Evolutionary conservation across 2,888 invertebrate species (phyloP).

Genomic region (Sphaeridia pumilis): DNA sequence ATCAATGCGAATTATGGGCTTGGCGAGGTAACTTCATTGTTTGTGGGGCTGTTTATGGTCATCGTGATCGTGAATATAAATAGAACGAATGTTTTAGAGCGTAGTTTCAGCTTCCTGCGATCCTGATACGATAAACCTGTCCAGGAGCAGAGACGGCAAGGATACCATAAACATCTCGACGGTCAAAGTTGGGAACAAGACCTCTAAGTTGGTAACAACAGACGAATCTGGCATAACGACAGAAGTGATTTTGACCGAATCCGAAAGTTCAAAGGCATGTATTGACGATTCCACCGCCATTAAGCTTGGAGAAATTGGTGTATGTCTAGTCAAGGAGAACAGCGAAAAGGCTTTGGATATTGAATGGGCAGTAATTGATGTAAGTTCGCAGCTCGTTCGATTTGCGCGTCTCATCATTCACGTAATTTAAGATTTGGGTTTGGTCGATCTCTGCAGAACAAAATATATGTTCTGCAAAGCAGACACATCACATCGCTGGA

Average conservation of each 20-base stretch:
- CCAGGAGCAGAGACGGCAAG: constrained; percentile 43
- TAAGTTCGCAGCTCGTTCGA: constrained; percentile 38
- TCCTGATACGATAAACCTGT: constrained; percentile 58
- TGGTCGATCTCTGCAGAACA: constrained; percentile 11
- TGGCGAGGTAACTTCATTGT: constrained; percentile 54
- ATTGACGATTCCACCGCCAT: constrained; percentile 48
- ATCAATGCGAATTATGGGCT: constrained; percentile 71
- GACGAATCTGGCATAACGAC: constrained; percentile 42
- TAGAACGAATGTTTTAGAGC: constrained; percentile 47
- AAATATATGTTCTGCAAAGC: constrained; percentile 58
- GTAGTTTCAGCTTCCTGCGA: constrained; percentile 67
- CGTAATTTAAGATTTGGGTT: background rate
- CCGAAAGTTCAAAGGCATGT: constrained; percentile 44
- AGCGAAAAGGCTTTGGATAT: constrained; percentile 52
- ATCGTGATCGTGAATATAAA: background rate
- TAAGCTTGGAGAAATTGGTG: constrained; percentile 47
- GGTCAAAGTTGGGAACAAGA: constrained; percentile 42
- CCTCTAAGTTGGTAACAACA: constrained; percentile 44
- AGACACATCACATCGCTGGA: constrained; percentile 63
- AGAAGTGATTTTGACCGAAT: constrained; percentile 41
- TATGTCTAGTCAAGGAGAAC: constrained; percentile 48
- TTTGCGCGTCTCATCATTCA: too few relatives aligned
- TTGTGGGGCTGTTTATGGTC: background rate
- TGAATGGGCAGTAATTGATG: constrained; percentile 62
- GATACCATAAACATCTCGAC: constrained; percentile 41